phyloP scores from a whole-genome alignment of 2,888 invertebrate species.

The Rhagium mordax region DNA sequence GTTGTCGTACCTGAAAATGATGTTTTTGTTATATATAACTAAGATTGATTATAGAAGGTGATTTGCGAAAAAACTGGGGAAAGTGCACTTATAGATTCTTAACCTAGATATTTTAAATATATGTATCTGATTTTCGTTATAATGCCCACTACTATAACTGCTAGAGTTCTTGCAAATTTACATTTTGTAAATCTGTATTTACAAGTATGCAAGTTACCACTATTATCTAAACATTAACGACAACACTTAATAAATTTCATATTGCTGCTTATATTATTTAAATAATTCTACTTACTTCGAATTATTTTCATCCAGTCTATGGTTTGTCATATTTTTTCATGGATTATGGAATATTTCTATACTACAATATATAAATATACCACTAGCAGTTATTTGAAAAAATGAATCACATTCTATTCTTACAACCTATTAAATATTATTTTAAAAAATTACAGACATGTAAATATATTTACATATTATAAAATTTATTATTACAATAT shows the following conservation, averaged over 20 bases:
- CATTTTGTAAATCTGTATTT: too few species aligned
- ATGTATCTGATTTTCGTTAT: background rate
- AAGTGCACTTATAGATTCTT: too few species aligned
- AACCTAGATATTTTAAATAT: background rate
- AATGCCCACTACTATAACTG: constrained; percentile 8
- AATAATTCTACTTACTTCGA: too few species aligned
- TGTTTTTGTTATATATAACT: too few species aligned
- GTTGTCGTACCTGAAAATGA: too few species aligned
- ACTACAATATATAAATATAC: background rate
- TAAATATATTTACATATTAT: constrained; percentile 19
- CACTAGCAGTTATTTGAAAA: background rate
- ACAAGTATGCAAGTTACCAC: too few species aligned
- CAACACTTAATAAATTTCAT: too few species aligned
- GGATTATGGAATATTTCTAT: background rate
- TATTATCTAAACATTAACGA: too few species aligned
- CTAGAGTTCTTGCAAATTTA: constrained; percentile 3
- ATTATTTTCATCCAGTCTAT: background rate
- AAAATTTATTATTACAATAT: constrained; percentile 18
- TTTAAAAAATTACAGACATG: background rate
- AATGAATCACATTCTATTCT: constrained; percentile 10
- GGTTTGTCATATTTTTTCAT: background rate
- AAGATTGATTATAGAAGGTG: too few species aligned
- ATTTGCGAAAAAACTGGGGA: too few species aligned
- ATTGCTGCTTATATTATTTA: too few species aligned
- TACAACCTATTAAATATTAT: constrained; percentile 5